These are phyloP conservation scores for Scaptodrosophila lebanonensis DNA, from an alignment of 1,140 invertebrate genomes.

Conservation along the genomic window DNA sequence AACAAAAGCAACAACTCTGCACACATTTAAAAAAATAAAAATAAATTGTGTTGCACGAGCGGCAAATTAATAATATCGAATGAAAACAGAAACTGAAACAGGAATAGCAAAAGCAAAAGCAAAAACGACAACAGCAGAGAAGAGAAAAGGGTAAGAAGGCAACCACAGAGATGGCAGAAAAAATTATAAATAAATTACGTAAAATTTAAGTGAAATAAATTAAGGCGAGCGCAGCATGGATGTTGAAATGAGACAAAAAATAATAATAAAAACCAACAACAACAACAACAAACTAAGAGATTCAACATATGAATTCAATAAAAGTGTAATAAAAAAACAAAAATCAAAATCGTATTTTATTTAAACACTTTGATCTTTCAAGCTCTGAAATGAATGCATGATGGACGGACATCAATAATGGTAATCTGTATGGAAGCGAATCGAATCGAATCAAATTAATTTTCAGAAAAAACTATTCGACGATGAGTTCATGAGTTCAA, in stretches of 20 bases:
- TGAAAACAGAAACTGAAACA: no score
- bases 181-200: slow-evolving; percentile 37
- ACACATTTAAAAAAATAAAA: slow-evolving; percentile 24
- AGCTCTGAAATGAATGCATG: no score
- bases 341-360: slow-evolving; percentile 26
- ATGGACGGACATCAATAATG: not conserved
- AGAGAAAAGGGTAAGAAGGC: slow-evolving; percentile 9
- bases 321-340: slow-evolving; percentile 45
- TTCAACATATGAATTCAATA: slow-evolving; percentile 49
- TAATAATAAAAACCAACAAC: not conserved
- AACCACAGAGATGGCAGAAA: slow-evolving; percentile 18
- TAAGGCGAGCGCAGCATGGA: slow-evolving; percentile 20
- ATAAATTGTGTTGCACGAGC: no score
- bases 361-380: no score
- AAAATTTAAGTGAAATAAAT: slow-evolving; percentile 29
- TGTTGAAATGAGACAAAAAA: slow-evolving; percentile 15
- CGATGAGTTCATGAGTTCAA: no score
- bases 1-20: slow-evolving; percentile 1
- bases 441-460: slow-evolving; percentile 16
- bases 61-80: no score
- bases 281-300: slow-evolving; percentile 8
- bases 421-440: slow-evolving; percentile 21
- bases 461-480: no score
- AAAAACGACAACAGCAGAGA: slow-evolving; percentile 16
- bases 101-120: slow-evolving; percentile 1